Base-by-base conservation (phyloP, 2,888 invertebrate species). In the Erebia epiphron region DNA sequence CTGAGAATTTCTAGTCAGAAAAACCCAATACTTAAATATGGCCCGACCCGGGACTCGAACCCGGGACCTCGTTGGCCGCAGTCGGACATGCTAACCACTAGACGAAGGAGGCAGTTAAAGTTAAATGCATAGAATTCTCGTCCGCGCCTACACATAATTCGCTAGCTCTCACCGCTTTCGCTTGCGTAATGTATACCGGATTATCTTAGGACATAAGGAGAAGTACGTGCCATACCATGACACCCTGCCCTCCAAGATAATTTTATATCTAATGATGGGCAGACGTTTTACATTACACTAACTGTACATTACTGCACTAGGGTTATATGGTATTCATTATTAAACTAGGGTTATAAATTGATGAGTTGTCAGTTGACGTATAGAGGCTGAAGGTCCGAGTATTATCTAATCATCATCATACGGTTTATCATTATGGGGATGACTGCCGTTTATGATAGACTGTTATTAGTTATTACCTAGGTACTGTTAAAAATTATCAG, bases 221-320 rank as follows among this genome's bases (percentile, higher is more conserved):
- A 54, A 10, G 72, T 26, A 57, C 49, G 64, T 50, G 62, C 43
- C 69, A 67, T 72, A 60, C 21, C 68, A 62, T 68, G 72, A 72
- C 74, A 70, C 70, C 70, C 65, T 74, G 68, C 62, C 74, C 72
- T 70, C 61, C 57, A 52, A 66, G 72, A 74, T 72, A 68, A 74
- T 74, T 72, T 70, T 62, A 68, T 62, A 68, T 70, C 70, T 72
- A 74, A 74, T 74, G 72, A 74, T 70, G 69, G 72, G 70, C 67
- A 73, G 69, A 71, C 61, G 68, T 68, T 60, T 57, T 70, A 70
- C 66, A 62, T 74, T 74, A 72, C 72, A 67, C 57, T 70, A 74
- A 74, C 74, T 70, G 73, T 74, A 74, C 57, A 70, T 70, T 68
- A 70, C 46, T 16, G 26, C 60, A 50, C 26, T 52, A 26, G 49